Percentiles rank a stretch among this genome's conserved stretches.
Evolutionary conservation across 2,797 vertebrate species (phyloP).

Genomic region (Cynopterus sphinx): DNA sequence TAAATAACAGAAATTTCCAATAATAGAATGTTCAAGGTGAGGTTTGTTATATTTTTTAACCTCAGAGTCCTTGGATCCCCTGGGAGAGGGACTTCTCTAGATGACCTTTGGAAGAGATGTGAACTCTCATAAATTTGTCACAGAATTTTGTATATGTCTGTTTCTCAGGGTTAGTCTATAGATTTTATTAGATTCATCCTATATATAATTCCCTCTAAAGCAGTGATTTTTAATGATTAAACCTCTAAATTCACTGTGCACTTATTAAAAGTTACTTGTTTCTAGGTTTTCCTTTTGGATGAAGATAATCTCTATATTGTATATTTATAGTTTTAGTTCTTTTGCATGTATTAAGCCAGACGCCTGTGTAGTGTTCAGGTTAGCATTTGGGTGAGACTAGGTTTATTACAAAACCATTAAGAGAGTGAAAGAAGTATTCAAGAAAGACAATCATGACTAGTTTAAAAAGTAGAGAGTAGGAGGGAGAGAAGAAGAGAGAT

Average conservation of each 20-base stretch:
- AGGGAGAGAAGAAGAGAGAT: background rate
- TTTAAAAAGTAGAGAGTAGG: background rate
- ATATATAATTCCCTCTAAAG: background rate
- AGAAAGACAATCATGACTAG: background rate
- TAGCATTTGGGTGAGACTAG: background rate
- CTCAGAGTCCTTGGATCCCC: background rate
- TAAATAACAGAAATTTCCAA: background rate
- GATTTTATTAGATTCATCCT: background rate
- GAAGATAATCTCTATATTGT: background rate
- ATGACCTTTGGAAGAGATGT: background rate
- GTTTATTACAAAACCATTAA: slow-evolving; percentile 1
- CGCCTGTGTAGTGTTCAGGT: background rate
- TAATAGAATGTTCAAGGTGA: background rate
- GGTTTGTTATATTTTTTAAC: background rate
- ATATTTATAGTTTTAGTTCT: background rate
- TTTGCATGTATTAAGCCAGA: background rate
- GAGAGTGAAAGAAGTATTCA: background rate
- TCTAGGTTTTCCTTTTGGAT: slow-evolving; percentile 27
- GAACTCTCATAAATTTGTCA: background rate
- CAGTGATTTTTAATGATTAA: background rate
- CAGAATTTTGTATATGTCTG: background rate
- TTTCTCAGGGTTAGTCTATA: background rate
- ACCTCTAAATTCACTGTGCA: background rate
- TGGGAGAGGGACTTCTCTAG: background rate
- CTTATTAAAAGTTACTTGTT: background rate